Evolutionary conservation across 2,888 invertebrate genomes (phyloP), one percentile per base, ranked within the genome.

Genomic region (Xestia c-nigrum): DNA sequence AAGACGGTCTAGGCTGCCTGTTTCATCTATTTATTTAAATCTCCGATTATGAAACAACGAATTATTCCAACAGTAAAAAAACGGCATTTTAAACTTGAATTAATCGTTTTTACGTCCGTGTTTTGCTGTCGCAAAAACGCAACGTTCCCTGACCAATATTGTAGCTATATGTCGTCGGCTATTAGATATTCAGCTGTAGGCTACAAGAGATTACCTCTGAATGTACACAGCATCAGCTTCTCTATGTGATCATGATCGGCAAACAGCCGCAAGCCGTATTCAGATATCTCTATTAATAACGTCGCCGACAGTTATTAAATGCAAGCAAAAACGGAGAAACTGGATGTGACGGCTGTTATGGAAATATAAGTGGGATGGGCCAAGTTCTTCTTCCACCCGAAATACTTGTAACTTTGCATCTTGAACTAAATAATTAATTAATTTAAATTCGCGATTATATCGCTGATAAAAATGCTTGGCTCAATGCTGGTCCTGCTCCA

Each of bases 221-320:
- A 38, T 55, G 46, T 24, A 57, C 7, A 3, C 66, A 66, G 24
- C 64, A 57, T 31, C 65, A 66, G 38, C 61, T 31, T 47, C 47
- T 74, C 57, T n/a, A 61, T 24, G 52, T 16, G 40, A 43, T 81
- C 81, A 72, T 70, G 74, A 68, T 64, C 16, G 5, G 69, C 83
- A 76, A 78, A 81, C 52, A 68, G 72, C 87, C 87, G 75, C 74
- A n/a, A 65, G 87, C 85, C 82, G 65, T 76, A 61, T 76, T 78
- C 0, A 81, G 83, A 75, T 68, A 76, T 76, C 75, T 73, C 71
- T 73, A 78, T 81, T 72, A 77, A 87, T 87, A 85, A 50, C 71
- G 65, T n/a, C 19, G 70, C 52, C 14, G 40, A 61, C 73, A 50
- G 55, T 61, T 76, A 75, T 71, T 75, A 64, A 65, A 72, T 31